Evolutionary conservation across 2,797 vertebrate genomes (phyloP).

Genomic region (Phaenicophaeus curvirostris): DNA sequence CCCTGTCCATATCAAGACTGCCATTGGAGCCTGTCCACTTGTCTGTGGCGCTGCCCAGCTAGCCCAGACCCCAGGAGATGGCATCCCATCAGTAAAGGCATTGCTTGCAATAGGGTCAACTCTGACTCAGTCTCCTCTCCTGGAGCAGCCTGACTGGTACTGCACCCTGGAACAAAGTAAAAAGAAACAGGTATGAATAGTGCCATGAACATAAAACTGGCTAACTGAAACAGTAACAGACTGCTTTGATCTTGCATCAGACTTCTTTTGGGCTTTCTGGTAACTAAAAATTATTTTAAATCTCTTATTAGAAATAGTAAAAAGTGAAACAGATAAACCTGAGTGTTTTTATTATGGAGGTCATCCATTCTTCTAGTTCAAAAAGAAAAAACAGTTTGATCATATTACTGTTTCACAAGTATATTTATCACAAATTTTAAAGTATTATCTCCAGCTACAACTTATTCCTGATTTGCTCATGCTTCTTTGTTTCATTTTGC

Average conservation of each 20-base stretch:
- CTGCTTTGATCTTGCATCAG: neutral
- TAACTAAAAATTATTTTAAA: neutral
- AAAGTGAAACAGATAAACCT: neutral
- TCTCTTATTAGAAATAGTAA: neutral
- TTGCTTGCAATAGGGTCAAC: neutral
- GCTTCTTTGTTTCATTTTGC: neutral
- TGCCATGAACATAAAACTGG: neutral
- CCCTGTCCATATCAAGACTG: accelerated
- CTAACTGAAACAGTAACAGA: neutral
- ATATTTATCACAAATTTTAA: neutral
- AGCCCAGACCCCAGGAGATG: neutral
- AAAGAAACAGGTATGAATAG: neutral
- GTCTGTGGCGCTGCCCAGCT: neutral
- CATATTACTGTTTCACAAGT: neutral
- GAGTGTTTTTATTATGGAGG: neutral
- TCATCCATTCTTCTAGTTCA: neutral
- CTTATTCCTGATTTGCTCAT: neutral
- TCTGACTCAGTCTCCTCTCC: accelerated
- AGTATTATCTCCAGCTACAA: neutral
- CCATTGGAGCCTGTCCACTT: neutral
- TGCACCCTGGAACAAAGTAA: accelerated
- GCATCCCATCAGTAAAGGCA: neutral
- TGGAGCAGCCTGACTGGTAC: accelerated
- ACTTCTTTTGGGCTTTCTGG: neutral
- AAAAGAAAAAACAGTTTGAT: neutral